Percentiles rank a stretch among this genome's conserved stretches.
These are phyloP conservation scores for Ochotona princeps DNA, from an alignment of 2,113 vertebrate genomes.

Conservation along the genomic window DNA sequence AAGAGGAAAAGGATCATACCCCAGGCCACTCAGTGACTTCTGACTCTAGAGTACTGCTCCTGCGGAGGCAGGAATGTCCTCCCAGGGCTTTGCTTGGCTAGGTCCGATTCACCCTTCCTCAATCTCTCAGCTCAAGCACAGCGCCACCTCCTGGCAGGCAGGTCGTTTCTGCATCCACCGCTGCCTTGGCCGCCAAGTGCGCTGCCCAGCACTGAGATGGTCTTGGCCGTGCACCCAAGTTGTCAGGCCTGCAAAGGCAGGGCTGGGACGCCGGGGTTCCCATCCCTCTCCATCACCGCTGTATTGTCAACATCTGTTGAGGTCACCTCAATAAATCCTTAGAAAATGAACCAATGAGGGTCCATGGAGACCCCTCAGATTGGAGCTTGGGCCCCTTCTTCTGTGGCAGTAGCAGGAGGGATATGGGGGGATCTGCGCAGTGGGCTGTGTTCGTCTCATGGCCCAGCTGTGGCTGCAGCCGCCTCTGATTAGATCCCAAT, in stretches of 20 bases:
- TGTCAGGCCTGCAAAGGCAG: not conserved
- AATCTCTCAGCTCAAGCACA: not conserved
- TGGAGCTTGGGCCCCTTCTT: not conserved
- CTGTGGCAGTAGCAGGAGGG: not conserved
- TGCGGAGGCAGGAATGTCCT: not conserved
- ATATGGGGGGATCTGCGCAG: rapidly evolving
- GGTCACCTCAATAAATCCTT: not conserved
- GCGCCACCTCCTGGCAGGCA: not conserved
- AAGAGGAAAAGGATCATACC: not conserved
- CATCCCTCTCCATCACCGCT: rapidly evolving
- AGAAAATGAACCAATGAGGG: not conserved
- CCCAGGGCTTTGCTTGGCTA: not conserved
- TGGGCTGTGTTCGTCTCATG: not conserved
- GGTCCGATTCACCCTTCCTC: not conserved
- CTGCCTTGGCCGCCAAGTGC: not conserved
- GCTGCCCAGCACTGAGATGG: rapidly evolving
- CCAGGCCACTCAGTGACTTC: not conserved
- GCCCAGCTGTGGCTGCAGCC: constrained; percentile 30
- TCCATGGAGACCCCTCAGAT: not conserved
- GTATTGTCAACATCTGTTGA: rapidly evolving
- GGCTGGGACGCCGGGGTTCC: rapidly evolving
- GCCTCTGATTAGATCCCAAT: constrained; percentile 8
- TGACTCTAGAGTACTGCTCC: not conserved
- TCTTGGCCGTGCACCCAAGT: no score
- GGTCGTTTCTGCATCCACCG: not conserved